Percentiles rank a stretch among this genome's conserved stretches.
Conservation (phyloP, 2,888 invertebrate genomes). For the Bhutanitis thaidina region DNA sequence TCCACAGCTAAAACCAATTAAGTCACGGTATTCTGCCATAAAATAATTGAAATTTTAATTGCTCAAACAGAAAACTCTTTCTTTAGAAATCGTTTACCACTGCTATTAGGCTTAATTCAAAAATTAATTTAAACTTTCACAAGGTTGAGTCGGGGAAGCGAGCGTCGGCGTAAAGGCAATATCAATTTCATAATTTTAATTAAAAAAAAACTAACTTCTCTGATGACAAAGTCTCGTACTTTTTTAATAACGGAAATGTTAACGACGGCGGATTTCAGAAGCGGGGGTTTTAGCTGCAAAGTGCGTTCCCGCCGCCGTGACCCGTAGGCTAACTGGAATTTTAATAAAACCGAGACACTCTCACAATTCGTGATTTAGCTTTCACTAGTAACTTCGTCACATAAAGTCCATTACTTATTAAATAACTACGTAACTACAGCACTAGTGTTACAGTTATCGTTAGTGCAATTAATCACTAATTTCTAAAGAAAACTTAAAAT, state of each 20-base stretch:
- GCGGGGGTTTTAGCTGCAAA: slow-evolving; percentile 29
- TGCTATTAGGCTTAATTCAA: slow-evolving; percentile 77
- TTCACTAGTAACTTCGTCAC: not conserved
- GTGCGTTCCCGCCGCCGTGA: slow-evolving; percentile 23
- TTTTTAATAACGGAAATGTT: slow-evolving; percentile 80
- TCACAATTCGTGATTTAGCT: slow-evolving; percentile 5
- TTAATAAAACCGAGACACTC: slow-evolving; percentile 33
- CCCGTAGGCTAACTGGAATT: slow-evolving; percentile 41
- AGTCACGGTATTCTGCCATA: slow-evolving; percentile 56
- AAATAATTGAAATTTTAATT: slow-evolving; percentile 71
- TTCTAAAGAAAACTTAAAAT: too few relatives aligned
- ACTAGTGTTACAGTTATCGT: too few relatives aligned
- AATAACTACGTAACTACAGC: too few relatives aligned
- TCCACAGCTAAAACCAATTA: slow-evolving; percentile 60
- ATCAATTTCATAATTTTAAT: slow-evolving; percentile 81
- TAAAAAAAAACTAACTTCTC: slow-evolving; percentile 77
- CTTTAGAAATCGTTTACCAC: slow-evolving; percentile 72
- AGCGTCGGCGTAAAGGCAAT: slow-evolving; percentile 72
- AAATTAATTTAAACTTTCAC: slow-evolving; percentile 80
- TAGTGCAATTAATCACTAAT: too few relatives aligned
- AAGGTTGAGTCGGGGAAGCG: slow-evolving; percentile 68
- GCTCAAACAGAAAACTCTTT: slow-evolving; percentile 68
- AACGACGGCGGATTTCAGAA: slow-evolving; percentile 50
- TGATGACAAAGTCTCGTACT: slow-evolving; percentile 78
- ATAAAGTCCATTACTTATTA: too few relatives aligned